Base-by-base conservation (phyloP, 2,113 vertebrate species). In the Rhadina sibilatrix region DNA sequence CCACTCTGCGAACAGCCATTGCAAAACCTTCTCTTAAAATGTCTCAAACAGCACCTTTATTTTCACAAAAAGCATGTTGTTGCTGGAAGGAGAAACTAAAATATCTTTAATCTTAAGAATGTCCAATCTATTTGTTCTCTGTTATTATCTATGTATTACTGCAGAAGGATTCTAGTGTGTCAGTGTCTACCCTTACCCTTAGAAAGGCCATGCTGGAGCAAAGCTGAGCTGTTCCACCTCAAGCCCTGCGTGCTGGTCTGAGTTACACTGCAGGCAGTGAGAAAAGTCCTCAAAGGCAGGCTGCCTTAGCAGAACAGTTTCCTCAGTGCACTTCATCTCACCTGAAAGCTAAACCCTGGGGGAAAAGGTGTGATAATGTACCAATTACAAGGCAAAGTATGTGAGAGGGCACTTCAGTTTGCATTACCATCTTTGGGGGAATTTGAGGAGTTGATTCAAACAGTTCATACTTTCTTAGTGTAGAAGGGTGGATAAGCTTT, bases 191-290 rank as follows among this genome's bases (percentile, higher is more conserved):
- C 37, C 53, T 27, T 44, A 6, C 21, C 40, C 40, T 40, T 1
- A 35, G 40, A 33, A 70, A 49, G n/a, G 33, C 47, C 15, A 6
- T 10, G 53, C 27, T 81, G 56, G 66, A 42, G 40, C 22, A 57
- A 28, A 81, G 16, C 60, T n/a, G 59, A 50, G 28, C 38, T 56
- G 12, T 28, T 42, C 33, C 60, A 21, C 17, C 13, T 56, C 13
- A 50, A 61, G 18, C n/a, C 20, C 38, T 2, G 1, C 0, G 0
- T 31, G 8, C 11, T 76, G 64, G 4, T 15, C 13, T 61, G 24
- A 47, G 57, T 49, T 66, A 18, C 2, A 1, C 27, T 37, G 7
- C 16, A n/a, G 65, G 21, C 66, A 83, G 37, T 22, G 77, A 84
- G 37, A 23, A 15, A 56, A 59, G 23, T 21, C 42, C 23, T 53